A percentile compares a stretch with the other conserved stretches of the same genome.
Evolutionary conservation across 2,113 vertebrate species (phyloP).

Genomic region (Rhodinocichla rosea): DNA sequence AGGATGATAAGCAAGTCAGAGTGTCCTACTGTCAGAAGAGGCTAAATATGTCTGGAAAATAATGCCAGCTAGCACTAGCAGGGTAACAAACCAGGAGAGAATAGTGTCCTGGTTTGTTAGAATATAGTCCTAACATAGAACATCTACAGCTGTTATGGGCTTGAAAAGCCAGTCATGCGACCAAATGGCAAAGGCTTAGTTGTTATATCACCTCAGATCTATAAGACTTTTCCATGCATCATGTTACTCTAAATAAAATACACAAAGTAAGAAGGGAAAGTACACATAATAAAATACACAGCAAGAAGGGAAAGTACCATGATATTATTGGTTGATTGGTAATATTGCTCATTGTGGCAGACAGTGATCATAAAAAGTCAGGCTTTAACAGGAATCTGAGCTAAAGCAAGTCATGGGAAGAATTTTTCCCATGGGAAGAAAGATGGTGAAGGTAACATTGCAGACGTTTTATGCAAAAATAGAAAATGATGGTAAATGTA

Average conservation of each 20-base stretch:
- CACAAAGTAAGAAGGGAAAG: neutral
- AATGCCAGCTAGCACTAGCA: neutral
- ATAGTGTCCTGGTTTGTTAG: neutral
- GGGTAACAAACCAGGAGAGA: neutral
- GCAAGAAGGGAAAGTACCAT: neutral
- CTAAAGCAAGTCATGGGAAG: neutral
- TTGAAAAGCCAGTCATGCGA: neutral
- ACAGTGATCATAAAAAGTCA: neutral
- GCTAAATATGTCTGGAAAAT: neutral
- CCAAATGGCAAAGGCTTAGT: neutral
- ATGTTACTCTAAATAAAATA: neutral
- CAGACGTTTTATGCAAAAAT: neutral
- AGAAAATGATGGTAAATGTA: neutral
- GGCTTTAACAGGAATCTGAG: neutral
- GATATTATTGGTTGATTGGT: neutral
- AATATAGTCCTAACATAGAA: neutral
- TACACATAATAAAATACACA: no score
- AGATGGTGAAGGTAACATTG: neutral
- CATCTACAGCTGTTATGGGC: neutral
- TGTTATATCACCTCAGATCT: neutral
- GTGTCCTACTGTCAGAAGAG: neutral
- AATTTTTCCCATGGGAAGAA: neutral
- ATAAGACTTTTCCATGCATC: neutral
- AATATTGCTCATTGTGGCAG: neutral
- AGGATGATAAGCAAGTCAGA: neutral